Percentiles rank a stretch among this genome's conserved stretches.
Evolutionary conservation across 2,888 invertebrate species (phyloP).

Genomic region (Cosmorhoe ocellata): DNA sequence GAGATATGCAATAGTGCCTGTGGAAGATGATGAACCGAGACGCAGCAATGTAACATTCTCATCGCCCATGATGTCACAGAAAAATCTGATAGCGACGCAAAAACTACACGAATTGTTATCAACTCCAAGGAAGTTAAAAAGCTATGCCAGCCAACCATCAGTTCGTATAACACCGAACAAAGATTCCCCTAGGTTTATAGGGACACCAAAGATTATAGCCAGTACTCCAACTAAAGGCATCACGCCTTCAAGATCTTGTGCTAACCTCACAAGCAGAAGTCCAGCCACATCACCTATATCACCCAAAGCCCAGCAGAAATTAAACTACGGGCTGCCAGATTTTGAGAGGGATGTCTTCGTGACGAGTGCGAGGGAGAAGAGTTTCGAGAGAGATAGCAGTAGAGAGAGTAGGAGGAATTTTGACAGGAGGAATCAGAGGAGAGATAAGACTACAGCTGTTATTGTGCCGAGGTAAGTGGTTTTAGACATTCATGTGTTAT

Average conservation of each 20-base stretch:
- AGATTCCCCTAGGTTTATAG: conserved; percentile 49
- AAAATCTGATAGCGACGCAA: conserved; percentile 87
- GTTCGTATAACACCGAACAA: conserved; percentile 71
- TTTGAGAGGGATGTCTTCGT: conserved; percentile 71
- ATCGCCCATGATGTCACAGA: conserved; percentile 75
- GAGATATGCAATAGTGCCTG: conserved; percentile 83
- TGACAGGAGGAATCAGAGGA: conserved; percentile 51
- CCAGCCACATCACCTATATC: conserved; percentile 64
- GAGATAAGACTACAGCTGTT: conserved; percentile 73
- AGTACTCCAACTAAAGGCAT: conserved; percentile 71
- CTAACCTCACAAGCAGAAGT: conserved; percentile 59
- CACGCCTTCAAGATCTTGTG: conserved; percentile 77
- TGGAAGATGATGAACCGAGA: conserved; percentile 77
- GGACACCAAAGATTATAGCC: conserved; percentile 58
- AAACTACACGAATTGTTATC: conserved; percentile 88
- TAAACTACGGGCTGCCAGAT: conserved; percentile 74
- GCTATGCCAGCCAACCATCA: conserved; percentile 78
- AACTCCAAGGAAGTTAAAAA: conserved; percentile 85
- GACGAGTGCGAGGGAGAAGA: conserved; percentile 66
- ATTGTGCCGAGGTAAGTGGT: conserved; percentile 75
- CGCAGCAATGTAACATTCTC: conserved; percentile 67
- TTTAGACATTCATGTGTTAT: no score
- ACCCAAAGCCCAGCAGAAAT: conserved; percentile 82
- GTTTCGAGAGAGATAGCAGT: conserved; percentile 58
- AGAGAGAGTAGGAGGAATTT: conserved; percentile 63